These are phyloP conservation scores for Aricia agestis DNA, from an alignment of 1,140 invertebrate genomes.

Conservation along the genomic window DNA sequence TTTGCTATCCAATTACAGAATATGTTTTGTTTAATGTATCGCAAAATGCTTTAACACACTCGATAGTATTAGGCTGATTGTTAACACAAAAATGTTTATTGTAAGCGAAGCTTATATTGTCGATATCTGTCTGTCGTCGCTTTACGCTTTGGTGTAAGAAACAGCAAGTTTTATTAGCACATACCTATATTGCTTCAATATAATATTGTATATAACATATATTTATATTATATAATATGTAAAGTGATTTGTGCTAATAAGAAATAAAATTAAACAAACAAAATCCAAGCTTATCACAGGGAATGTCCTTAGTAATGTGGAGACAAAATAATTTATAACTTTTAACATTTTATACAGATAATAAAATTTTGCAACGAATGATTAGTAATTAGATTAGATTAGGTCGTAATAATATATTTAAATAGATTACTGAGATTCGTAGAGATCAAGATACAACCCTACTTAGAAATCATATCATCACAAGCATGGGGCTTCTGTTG, in stretches of 20 bases:
- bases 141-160: not conserved
- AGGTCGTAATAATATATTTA: conserved; percentile 12
- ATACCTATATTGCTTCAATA: not conserved
- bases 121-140: not conserved
- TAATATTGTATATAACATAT: not conserved
- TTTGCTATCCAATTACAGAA: conserved; percentile 53
- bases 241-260: conserved; percentile 1
- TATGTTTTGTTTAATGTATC: conserved; percentile 24
- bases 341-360: not conserved
- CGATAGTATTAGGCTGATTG: not conserved
- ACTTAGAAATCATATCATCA: conserved; percentile 24
- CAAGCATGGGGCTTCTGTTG: conserved; percentile 31
- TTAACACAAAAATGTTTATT: not conserved
- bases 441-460: conserved; percentile 10
- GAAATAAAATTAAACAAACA: not conserved
- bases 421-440: not conserved
- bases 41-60: not conserved
- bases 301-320: not conserved
- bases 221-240: not conserved
- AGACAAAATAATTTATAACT: not conserved
- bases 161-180: not conserved
- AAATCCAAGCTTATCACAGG: not conserved
- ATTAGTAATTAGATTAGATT: conserved; percentile 18
- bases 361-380: conserved; percentile 25
- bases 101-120: not conserved